Conservation (phyloP, 92 coral and sea anemone genomes). For the Pocillopora grandis region DNA sequence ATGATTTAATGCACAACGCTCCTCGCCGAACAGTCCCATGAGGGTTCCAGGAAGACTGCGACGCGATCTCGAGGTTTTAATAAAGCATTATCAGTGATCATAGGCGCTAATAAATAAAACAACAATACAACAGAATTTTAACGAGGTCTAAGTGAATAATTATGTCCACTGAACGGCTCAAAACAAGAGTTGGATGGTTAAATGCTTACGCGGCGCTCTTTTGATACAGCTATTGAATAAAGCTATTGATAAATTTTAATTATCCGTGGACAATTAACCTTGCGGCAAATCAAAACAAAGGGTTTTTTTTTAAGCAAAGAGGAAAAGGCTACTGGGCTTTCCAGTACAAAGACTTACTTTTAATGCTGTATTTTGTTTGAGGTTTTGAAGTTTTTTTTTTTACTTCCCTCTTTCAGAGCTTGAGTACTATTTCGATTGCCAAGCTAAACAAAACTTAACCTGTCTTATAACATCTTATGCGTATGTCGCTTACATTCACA, state of each 20-base stretch:
- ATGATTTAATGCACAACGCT: background rate
- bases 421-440: too few relatives aligned
- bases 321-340: background rate
- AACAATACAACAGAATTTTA: slow-evolving; percentile 34
- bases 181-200: slow-evolving; percentile 1
- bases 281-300: background rate
- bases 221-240: slow-evolving; percentile 17
- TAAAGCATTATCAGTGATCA: slow-evolving; percentile 17
- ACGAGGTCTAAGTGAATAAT: slow-evolving; percentile 24
- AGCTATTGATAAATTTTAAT: slow-evolving; percentile 19
- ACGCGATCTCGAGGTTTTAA: slow-evolving; percentile 15
- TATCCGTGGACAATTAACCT: slow-evolving; percentile 11
- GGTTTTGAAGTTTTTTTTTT: too few relatives aligned
- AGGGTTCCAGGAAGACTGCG: slow-evolving; percentile 25
- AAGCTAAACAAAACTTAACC: too few relatives aligned
- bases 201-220: slow-evolving; percentile 5
- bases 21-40: slow-evolving; percentile 1
- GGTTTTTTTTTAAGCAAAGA: background rate
- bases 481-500: too few relatives aligned
- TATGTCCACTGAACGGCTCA: slow-evolving; percentile 12
- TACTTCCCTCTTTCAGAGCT: too few relatives aligned
- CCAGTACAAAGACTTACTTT: background rate
- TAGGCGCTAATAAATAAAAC: background rate
- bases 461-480: too few relatives aligned
- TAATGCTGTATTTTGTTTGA: background rate